Base-by-base conservation (phyloP, 1,140 invertebrate species). In the Ceratosolen fusciceps region DNA sequence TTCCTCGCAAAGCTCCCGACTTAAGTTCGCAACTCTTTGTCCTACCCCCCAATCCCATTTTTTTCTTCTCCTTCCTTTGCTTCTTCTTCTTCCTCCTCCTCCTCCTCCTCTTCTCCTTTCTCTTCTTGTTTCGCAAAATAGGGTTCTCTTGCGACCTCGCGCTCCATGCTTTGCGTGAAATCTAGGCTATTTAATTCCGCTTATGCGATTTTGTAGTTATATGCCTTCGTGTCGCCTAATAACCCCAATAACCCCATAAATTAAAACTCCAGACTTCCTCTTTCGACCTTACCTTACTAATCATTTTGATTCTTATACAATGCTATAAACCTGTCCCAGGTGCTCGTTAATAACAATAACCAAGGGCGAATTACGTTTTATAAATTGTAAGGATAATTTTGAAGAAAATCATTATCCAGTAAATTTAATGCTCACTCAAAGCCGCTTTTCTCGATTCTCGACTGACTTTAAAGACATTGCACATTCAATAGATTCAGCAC, bases 11-110 rank as follows among this genome's bases (percentile, higher is more conserved):
- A 80, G 71, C 70, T 37, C 79, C 34, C 37, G 73, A 62, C 79
- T 76, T 68, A 75, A 80, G 65, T 62, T 76, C n/a, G 67, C 56
- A 71, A 76, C 73, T 80, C 67, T 76, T 80, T 80, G 19, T 65
- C 21, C 26, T 34, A 47, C 26, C 19, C 49, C 62, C 39, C 21
- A 56, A 67, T 74, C 74, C 5, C 12, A 7, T 43, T 12, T 12
- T 43, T 12, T 12, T 43, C 39, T 12, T 43, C 39, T 12, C 12
- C 39, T 12, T 43, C 39, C 39, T 43, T 12, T 12, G 5, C 39
- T 12, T 43, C 39, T 12, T 43, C 39, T 12, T 43, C 39, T 12
- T 43, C 39, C 39, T 43, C 39, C 12, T 43, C 39, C 12, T 43
- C 39, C 12, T 43, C 39, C 12, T 43, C 39, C 12, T 43, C 39